phyloP scores from a whole-genome alignment of 1,140 invertebrate species.

The Atta texana region DNA sequence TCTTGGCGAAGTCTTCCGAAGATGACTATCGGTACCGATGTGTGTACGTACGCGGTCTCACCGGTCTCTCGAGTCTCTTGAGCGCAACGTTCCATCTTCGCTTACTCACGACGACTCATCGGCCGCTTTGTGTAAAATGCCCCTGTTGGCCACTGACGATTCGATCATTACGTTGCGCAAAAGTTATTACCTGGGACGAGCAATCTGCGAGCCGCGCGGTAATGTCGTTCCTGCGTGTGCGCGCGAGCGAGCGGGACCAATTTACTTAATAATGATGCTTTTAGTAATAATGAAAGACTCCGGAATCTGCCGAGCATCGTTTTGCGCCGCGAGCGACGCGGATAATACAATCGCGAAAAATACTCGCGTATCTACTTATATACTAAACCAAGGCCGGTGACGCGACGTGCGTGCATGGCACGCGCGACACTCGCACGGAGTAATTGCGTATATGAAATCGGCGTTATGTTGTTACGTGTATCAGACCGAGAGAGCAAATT shows the following conservation, averaged over 20 bases:
- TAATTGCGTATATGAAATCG: conserved; percentile 46
- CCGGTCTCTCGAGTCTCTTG: neutral
- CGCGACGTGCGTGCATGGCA: conserved; percentile 25
- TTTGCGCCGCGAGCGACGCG: conserved; percentile 49
- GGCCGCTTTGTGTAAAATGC: conserved; percentile 39
- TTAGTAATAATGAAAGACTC: conserved; percentile 73
- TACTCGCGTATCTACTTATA: neutral
- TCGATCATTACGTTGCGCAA: conserved; percentile 63
- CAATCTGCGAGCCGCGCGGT: conserved; percentile 57
- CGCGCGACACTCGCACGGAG: conserved; percentile 1
- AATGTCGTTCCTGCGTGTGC: conserved; percentile 32
- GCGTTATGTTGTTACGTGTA: conserved; percentile 49
- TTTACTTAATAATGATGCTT: conserved; percentile 76
- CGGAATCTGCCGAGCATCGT: conserved; percentile 41
- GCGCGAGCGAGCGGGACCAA: conserved; percentile 40
- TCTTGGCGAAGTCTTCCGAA: conserved; percentile 23
- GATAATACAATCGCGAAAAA: conserved; percentile 38
- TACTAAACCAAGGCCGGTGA: conserved; percentile 16
- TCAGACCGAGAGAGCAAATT: conserved; percentile 66
- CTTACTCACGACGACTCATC: conserved; percentile 10
- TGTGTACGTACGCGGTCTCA: neutral
- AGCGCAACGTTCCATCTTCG: conserved; percentile 11
- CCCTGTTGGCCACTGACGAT: conserved; percentile 51
- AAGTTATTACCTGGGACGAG: conserved; percentile 63
- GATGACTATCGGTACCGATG: conserved; percentile 59